Conservation (phyloP, 2,113 vertebrate species). For the Chrysemys picta region DNA sequence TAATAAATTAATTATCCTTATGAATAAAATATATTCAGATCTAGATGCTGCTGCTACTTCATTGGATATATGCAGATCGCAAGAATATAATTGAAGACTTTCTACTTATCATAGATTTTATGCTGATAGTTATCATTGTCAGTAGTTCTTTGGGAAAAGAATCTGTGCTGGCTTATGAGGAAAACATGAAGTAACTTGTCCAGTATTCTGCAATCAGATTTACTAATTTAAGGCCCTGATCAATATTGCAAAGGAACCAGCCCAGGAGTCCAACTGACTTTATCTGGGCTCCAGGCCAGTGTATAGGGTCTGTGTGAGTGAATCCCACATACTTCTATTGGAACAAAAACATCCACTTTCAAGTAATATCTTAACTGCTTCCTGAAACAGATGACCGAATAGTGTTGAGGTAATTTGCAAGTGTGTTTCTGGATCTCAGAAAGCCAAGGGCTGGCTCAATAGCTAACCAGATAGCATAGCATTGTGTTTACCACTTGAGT, state of each 20-base stretch:
- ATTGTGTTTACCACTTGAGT: not conserved
- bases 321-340: rapidly evolving
- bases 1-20: not conserved
- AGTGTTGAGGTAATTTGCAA: not conserved
- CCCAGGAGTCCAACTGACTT: not conserved
- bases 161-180: not conserved
- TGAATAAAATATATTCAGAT: not conserved
- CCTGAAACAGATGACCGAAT: not conserved
- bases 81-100: not conserved
- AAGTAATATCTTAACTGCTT: not conserved
- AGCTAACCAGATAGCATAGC: not conserved
- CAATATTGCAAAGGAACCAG: not conserved
- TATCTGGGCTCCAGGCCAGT: not conserved
- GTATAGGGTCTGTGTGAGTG: not conserved
- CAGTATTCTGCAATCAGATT: not conserved
- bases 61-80: not conserved
- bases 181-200: not conserved
- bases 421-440: not conserved
- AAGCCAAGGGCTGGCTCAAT: not conserved
- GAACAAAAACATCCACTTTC: not conserved
- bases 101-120: not conserved
- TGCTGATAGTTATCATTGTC: not conserved
- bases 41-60: not conserved
- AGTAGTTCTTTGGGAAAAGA: not conserved
- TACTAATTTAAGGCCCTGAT: not conserved